These are phyloP conservation scores for Scleropages formosus DNA, from an alignment of 2,797 vertebrate species.

Conservation along the genomic window DNA sequence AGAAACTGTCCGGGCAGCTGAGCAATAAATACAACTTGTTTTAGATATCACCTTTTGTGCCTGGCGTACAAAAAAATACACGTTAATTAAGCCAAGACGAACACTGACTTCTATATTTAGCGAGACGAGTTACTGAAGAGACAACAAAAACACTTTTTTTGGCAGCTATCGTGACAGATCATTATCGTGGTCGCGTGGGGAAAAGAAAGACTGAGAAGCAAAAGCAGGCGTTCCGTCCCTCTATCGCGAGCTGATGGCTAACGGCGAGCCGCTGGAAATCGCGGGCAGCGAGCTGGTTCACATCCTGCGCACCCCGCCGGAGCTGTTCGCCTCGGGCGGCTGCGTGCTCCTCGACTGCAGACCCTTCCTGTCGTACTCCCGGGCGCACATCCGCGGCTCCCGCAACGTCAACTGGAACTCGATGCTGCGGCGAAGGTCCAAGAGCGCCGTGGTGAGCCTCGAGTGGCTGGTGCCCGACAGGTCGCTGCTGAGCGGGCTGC, in stretches of 20 bases:
- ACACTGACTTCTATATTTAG: too few species aligned
- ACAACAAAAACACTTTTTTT: too few species aligned
- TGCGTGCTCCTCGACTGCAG: slow-evolving; percentile 80
- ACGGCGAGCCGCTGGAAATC: slow-evolving; percentile 59
- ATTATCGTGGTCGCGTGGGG: too few species aligned
- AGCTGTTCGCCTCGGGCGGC: slow-evolving; percentile 55
- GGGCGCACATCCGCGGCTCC: slow-evolving; percentile 68
- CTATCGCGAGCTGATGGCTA: slow-evolving; percentile 54
- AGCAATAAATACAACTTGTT: too few species aligned
- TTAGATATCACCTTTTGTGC: too few species aligned
- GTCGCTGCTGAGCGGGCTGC: slow-evolving; percentile 66
- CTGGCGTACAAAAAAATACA: too few species aligned
- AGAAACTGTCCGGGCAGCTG: too few species aligned
- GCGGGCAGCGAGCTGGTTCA: slow-evolving; percentile 61
- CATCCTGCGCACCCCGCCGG: slow-evolving; percentile 58
- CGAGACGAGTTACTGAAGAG: too few species aligned
- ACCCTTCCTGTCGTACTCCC: slow-evolving; percentile 77
- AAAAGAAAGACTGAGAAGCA: too few species aligned
- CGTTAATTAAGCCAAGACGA: too few species aligned
- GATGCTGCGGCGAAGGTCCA: slow-evolving; percentile 75
- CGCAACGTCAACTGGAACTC: slow-evolving; percentile 83
- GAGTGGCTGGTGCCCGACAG: slow-evolving; percentile 79
- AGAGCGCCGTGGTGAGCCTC: slow-evolving; percentile 66
- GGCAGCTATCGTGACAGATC: too few species aligned
- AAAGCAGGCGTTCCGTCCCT: slow-evolving; percentile 10